Evolutionary conservation across 2,888 invertebrate genomes (phyloP), one percentile per base, ranked within the genome.

Genomic region (Itoplectis maculator): DNA sequence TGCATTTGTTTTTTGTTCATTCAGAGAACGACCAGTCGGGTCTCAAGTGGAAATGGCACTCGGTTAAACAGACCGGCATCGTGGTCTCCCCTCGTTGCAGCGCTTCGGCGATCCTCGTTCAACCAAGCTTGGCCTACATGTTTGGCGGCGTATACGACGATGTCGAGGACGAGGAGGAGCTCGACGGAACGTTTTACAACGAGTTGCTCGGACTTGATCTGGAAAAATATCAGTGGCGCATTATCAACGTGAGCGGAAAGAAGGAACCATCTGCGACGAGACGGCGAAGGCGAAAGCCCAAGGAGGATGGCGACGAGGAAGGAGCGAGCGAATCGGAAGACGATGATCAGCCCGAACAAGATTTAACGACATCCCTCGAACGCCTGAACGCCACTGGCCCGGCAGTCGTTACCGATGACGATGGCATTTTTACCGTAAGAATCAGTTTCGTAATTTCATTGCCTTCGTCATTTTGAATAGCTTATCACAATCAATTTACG

Each of bases 101-200:
- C 88, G 96, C 96, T 15, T 95, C 97, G 88, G 95, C 96, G 8
- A 93, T 95, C 81, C 94, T 96, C 7, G 93, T 94, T 66, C 93
- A 95, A 51, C 94, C 95, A 20, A 95, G 95, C 86, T 94, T 95
- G 73, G 97, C 96, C 0, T 96, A 97, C 88, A 95, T 96, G 81
- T 99, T 97, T 92, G 98, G 98, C 0, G 98, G 98, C 0, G 97
- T 98, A 11, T 94, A 95, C 93, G 98, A 98, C 88, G 94, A 96
- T 70, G 96, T 97, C 90, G 96, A 97, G 89, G 96, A 96, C 70
- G 98, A 98, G 72, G 97, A 97, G 89, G 95, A 96, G 81, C 93
- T 98, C 0, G 94, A 94, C 7, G 97, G 98, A 0, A 95, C 95
- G 82, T 97, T 98, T 93, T 97, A 95, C 86, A 97, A 97, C 89